Evolutionary conservation across 2,113 vertebrate species (phyloP), one percentile per base, ranked within the genome.

Genomic region (Thomomys bottae): DNA sequence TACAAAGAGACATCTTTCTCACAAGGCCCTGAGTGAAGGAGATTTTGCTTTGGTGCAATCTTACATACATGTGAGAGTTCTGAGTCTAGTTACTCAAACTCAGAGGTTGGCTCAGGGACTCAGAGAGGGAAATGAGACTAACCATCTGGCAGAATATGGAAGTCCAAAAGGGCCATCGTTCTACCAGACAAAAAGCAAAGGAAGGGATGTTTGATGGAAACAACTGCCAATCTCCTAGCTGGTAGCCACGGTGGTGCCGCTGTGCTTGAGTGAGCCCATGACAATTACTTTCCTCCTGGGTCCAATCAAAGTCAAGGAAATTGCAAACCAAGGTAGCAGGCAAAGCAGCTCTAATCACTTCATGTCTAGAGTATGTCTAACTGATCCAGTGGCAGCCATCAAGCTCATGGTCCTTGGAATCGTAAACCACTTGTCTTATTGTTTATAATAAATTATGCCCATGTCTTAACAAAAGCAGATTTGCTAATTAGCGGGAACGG

Each of bases 171-270:
- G 73, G 6, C 73, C 42, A 49, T 61, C 67, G 78, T 40, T n/a
- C 59, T 28, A 2, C 38, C 34, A n/a, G 71, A 38, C 36, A 45
- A 45, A 84, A 84, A 67, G 28, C 30, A 75, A 72, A 76, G 45
- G 59, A 73, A 86, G 71, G 61, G 67, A 66, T 91, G 59, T 89
- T 90, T 26, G 24, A 45, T 79, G 64, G 79, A 81, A 72, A 89
- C 67, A 73, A 68, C 42, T 57, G 24, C 28, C 76, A 36, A 42
- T 32, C 24, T 26, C 15, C 49, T 54, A 54, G 49, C 49, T 15
- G 2, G 26, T 20, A 38, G 75, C 71, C 68, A 1, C n/a, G 1
- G 21, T 21, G 28, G 28, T 59, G n/a, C 32, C 76, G 54, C 32
- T 86, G 30, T 67, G 61, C 40, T 59, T 34, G 14, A 20, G 15